These are phyloP conservation scores for Hemitrygon akajei DNA, from an alignment of 2,797 vertebrate species.

Conservation along the genomic window DNA sequence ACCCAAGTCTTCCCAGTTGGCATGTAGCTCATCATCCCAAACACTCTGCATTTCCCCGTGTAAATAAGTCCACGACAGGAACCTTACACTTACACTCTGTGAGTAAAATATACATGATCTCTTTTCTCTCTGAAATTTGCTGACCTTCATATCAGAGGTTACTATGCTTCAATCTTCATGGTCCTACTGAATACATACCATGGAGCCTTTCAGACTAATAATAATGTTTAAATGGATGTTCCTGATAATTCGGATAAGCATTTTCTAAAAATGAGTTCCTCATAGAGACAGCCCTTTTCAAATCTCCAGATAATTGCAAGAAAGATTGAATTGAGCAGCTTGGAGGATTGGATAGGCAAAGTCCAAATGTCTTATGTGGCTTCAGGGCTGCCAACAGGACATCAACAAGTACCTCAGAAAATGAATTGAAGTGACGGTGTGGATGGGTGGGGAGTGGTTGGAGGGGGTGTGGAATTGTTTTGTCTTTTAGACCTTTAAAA, in stretches of 20 bases:
- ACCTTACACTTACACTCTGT: not conserved
- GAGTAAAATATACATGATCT: too few relatives aligned
- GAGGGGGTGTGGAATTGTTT: not conserved
- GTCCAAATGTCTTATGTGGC: not conserved
- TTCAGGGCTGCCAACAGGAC: not conserved
- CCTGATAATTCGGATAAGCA: not conserved
- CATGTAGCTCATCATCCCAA: not conserved
- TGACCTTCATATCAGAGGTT: not conserved
- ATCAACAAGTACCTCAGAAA: not conserved
- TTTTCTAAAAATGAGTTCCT: not conserved
- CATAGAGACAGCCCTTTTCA: not conserved
- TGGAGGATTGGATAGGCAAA: not conserved
- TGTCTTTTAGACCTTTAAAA: conserved; percentile 4
- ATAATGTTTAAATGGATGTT: not conserved
- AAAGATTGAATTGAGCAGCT: not conserved
- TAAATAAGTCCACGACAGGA: not conserved
- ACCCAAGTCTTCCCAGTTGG: not conserved
- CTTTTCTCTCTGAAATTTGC: not conserved
- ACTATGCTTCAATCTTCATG: not conserved
- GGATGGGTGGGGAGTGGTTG: not conserved
- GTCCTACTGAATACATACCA: not conserved
- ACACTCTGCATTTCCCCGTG: not conserved
- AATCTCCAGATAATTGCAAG: not conserved
- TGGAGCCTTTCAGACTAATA: not conserved
- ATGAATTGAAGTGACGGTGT: not conserved